These are phyloP conservation scores for Drosophila bocki DNA, from an alignment of 1,140 invertebrate species.

Conservation along the genomic window DNA sequence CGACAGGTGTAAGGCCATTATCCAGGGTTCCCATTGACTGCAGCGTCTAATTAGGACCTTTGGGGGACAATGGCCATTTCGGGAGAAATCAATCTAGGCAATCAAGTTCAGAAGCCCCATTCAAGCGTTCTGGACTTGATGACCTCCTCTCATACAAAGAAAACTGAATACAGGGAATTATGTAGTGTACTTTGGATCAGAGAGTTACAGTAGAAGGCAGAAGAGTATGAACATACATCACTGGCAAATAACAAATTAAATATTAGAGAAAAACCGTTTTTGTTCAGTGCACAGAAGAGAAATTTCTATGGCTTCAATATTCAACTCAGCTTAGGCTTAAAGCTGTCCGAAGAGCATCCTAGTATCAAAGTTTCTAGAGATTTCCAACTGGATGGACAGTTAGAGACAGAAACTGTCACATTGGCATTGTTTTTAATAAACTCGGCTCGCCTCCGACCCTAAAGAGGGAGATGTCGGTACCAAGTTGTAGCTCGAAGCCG, in stretches of 20 bases:
- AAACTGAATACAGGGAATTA: too few relatives aligned
- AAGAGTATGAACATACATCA: not conserved
- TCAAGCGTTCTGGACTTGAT: not conserved
- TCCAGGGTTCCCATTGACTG: slow-evolving; percentile 19
- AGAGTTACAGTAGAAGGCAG: not conserved
- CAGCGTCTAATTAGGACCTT: slow-evolving; percentile 21
- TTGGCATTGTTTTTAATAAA: slow-evolving; percentile 74
- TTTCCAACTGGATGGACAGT: slow-evolving; percentile 49
- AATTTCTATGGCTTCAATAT: not conserved
- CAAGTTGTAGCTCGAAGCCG: not conserved
- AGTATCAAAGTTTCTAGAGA: slow-evolving; percentile 4
- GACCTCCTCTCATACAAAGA: not conserved
- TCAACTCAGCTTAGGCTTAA: slow-evolving; percentile 23
- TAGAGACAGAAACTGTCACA: slow-evolving; percentile 39
- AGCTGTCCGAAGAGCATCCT: slow-evolving; percentile 15
- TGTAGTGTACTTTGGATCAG: not conserved
- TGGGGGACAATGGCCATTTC: slow-evolving; percentile 2
- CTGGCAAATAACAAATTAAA: too few relatives aligned
- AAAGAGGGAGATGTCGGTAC: not conserved
- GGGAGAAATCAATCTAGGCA: slow-evolving; percentile 10
- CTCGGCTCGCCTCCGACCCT: not conserved
- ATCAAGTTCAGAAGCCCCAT: slow-evolving; percentile 1
- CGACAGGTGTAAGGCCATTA: slow-evolving; percentile 13
- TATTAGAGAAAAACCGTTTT: not conserved
- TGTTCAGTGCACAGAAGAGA: not conserved